phyloP scores from a whole-genome alignment of 2,888 invertebrate genomes.

The Rhagonycha lutea region DNA sequence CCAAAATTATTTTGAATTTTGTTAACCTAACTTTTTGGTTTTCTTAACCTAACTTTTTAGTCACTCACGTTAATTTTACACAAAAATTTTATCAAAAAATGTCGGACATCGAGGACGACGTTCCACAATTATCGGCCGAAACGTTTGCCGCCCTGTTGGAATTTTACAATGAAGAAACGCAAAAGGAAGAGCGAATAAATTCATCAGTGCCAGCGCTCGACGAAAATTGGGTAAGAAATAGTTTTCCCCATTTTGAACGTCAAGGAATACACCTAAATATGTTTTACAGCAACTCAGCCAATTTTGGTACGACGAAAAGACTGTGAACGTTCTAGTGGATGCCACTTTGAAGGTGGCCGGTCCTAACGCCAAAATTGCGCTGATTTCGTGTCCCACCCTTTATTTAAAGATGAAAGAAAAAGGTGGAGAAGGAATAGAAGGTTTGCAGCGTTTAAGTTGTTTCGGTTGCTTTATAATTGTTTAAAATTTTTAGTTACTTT shows the following conservation, averaged over 20 bases:
- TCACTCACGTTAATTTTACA: not conserved
- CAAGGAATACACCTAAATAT: conserved; percentile 15
- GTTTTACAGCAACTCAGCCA: conserved; percentile 88
- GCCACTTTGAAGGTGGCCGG: conserved; percentile 64
- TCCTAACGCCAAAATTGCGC: conserved; percentile 69
- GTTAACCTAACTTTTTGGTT: not conserved
- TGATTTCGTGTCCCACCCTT: conserved; percentile 87
- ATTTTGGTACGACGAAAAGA: conserved; percentile 92
- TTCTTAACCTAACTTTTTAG: not conserved
- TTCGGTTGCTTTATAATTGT: not conserved
- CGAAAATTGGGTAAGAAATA: conserved; percentile 76
- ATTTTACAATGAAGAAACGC: conserved; percentile 74
- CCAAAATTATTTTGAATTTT: not conserved
- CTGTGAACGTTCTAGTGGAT: conserved; percentile 71
- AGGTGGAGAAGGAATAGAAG: conserved; percentile 55
- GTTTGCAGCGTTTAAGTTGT: conserved; percentile 47
- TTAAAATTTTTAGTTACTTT: conserved; percentile 39
- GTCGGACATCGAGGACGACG: conserved; percentile 61
- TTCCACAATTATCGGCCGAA: conserved; percentile 68
- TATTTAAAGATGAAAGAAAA: conserved; percentile 69
- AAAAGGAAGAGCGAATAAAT: conserved; percentile 61
- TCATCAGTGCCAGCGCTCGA: conserved; percentile 52
- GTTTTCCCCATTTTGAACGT: not conserved
- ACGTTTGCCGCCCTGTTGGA: conserved; percentile 77
- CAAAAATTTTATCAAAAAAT: conserved; percentile 7